Evolutionary conservation across 1,140 invertebrate genomes (phyloP).

Genomic region (Magallana ariakensis): DNA sequence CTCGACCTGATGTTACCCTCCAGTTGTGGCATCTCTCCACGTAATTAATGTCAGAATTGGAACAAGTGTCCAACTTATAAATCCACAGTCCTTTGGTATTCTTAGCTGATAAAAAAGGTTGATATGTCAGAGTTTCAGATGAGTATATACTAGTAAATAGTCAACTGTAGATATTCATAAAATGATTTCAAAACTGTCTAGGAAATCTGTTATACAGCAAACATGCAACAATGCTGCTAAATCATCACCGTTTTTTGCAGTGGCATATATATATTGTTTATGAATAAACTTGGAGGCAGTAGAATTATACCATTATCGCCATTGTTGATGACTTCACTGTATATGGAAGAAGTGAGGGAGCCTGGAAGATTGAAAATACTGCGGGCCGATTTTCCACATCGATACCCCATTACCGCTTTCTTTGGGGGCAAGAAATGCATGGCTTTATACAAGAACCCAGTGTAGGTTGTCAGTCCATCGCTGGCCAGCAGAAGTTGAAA

Average conservation of each 20-base stretch:
- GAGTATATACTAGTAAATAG: too few species aligned
- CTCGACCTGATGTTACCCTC: not conserved
- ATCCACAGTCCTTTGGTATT: conserved; percentile 32
- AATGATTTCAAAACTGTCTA: too few species aligned
- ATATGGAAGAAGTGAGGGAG: not conserved
- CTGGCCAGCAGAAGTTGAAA: conserved; percentile 34
- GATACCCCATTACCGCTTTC: not conserved
- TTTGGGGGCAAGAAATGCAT: conserved; percentile 11
- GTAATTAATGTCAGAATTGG: not conserved
- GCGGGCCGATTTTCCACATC: not conserved
- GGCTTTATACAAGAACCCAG: conserved; percentile 26
- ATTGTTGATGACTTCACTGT: conserved; percentile 7
- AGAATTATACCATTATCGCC: conserved; percentile 15
- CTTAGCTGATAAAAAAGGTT: not conserved
- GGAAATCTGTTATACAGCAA: too few species aligned
- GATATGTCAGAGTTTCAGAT: too few species aligned
- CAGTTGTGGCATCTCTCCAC: conserved; percentile 13
- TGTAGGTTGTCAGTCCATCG: conserved; percentile 33
- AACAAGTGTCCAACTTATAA: conserved; percentile 39
- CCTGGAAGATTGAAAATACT: conserved; percentile 4
- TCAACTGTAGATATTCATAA: too few species aligned
- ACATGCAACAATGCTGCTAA: too few species aligned
- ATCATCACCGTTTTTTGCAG: too few species aligned
- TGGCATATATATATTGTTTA: too few species aligned
- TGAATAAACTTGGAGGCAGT: not conserved